Evolutionary conservation across 64 coral and sea anemone genomes (phyloP), one percentile per base, ranked within the genome.

Genomic region (Acropora tenuis): DNA sequence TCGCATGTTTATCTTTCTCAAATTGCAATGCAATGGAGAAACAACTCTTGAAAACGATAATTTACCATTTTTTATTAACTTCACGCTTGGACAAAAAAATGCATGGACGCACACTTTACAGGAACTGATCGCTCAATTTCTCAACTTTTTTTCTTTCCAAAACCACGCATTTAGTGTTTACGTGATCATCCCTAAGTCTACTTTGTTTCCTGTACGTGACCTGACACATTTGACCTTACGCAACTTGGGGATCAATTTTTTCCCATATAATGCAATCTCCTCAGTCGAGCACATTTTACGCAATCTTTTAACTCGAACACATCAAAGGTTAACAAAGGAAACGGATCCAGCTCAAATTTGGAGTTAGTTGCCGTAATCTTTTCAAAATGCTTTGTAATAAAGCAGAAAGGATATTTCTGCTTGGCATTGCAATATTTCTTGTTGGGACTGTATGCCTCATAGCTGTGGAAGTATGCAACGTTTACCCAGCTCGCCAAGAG

Each of bases 371-470:
- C 67, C 16, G 4, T 71, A n/a, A 71, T 30, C 19, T 0, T 71
- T 40, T 78, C 10, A 49, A 72, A 69, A 85, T 85, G 82, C 61
- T 6, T 43, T 85, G 82, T 8, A 48, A 18, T 30, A 85, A 71
- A 85, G 16, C 18, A 9, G 82, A 85, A 71, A 44, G 17, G 11
- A 49, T 46, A 0, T 45, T 85, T 85, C 3, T 72, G 17, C 15
- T n/a, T 17, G 82, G 82, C 10, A 68, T 85, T 20, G 82, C 60
- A 30, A 50, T 85, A 49, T 85, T 85, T 19, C 82, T 85, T 2
- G 59, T 49, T 8, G 82, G 82, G 20, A 19, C 82, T 0, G 43
- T 17, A 10, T 85, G 43, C 17, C 82, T 85, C 5, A 66, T 85
- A 3, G 61, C 65, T 8, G 47, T 85, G 10, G 66, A 67, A 4